These are phyloP conservation scores for Cordilura impudica DNA, from an alignment of 2,888 invertebrate genomes.

Conservation along the genomic window DNA sequence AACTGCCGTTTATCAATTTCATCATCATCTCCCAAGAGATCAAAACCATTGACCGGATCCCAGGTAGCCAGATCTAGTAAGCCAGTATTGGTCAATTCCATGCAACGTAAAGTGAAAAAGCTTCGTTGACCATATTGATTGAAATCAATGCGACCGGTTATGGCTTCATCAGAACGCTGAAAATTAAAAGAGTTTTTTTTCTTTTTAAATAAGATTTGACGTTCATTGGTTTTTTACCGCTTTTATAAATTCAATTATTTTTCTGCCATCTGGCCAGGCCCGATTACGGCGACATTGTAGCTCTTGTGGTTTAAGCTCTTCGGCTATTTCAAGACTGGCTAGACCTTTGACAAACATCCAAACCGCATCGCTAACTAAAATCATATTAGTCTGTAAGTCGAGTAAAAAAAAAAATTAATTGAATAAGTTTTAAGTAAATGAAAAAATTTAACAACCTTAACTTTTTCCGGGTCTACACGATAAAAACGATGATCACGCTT, in stretches of 20 bases:
- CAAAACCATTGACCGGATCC: constrained; percentile 76
- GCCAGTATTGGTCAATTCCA: constrained; percentile 81
- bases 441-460: constrained; percentile 68
- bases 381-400: constrained; percentile 82
- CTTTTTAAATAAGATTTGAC: too few relatives aligned
- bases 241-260: constrained; percentile 84
- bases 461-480: constrained; percentile 68
- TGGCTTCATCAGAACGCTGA: constrained; percentile 73
- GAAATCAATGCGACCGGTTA: constrained; percentile 76
- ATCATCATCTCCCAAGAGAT: constrained; percentile 80
- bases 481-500: constrained; percentile 72
- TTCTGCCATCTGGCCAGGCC: constrained; percentile 81
- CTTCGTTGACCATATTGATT: constrained; percentile 82
- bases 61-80: constrained; percentile 80
- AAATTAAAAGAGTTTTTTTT: constrained; percentile 31
- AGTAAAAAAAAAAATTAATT: not conserved
- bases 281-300: constrained; percentile 77
- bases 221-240: constrained; percentile 79
- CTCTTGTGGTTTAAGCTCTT: constrained; percentile 71
- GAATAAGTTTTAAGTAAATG: too few relatives aligned
- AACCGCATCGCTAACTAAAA: constrained; percentile 85
- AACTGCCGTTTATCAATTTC: constrained; percentile 80
- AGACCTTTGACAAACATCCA: constrained; percentile 82
- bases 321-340: constrained; percentile 73
- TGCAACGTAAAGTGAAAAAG: constrained; percentile 83